Percentiles rank a stretch among this genome's conserved stretches.
phyloP scores from a whole-genome alignment of 2,888 invertebrate genomes.

The Cheilosia grossa region DNA sequence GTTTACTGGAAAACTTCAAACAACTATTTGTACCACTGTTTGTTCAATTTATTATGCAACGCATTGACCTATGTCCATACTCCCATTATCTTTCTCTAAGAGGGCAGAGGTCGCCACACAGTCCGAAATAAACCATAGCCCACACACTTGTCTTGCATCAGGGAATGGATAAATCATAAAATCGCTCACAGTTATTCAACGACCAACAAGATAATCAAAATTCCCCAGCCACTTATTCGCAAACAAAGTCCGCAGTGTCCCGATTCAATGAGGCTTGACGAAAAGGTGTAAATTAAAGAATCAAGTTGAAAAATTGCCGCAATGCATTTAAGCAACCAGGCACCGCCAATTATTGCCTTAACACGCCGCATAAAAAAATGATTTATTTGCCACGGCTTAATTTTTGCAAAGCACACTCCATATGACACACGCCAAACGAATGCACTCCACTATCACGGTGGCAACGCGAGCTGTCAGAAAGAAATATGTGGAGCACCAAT shows the following conservation, averaged over 20 bases:
- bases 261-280: constrained; percentile 11
- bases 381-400: constrained; percentile 55
- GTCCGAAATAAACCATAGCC: too few species aligned
- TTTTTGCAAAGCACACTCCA: constrained; percentile 41
- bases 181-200: too few species aligned
- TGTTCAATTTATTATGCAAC: too few species aligned
- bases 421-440: constrained; percentile 72
- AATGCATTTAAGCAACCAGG: constrained; percentile 4
- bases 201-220: constrained; percentile 1
- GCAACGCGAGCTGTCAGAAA: constrained; percentile 64
- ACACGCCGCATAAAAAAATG: constrained; percentile 46
- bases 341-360: constrained; percentile 39
- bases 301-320: constrained; percentile 13
- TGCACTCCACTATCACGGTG: constrained; percentile 64
- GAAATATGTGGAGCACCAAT: constrained; percentile 69
- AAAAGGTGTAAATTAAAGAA: constrained; percentile 39
- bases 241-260: constrained; percentile 29
- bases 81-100: too few species aligned
- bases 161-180: too few species aligned
- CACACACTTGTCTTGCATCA: too few species aligned
- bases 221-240: constrained; percentile 4
- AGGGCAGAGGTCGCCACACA: too few species aligned
- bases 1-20: too few species aligned
- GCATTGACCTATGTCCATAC: too few species aligned
- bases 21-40: too few species aligned